Evolutionary conservation across 2,888 invertebrate genomes (phyloP).

Genomic region (Phengaris alcon): DNA sequence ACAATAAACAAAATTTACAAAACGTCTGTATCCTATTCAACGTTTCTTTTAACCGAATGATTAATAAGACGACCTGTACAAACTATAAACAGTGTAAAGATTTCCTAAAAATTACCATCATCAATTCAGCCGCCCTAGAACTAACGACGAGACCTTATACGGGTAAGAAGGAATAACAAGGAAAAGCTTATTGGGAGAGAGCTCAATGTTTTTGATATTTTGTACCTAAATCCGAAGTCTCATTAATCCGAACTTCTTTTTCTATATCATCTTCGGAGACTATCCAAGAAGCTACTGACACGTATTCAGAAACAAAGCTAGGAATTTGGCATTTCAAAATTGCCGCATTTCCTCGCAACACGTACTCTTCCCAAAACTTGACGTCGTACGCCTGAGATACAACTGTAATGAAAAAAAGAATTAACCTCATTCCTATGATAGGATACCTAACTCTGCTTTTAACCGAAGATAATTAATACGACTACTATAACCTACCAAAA

Average conservation of each 20-base stretch:
- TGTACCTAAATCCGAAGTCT: slow-evolving; percentile 61
- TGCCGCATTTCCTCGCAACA: slow-evolving; percentile 92
- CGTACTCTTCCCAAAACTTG: slow-evolving; percentile 95
- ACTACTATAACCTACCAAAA: neutral
- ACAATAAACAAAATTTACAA: neutral
- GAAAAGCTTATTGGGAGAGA: slow-evolving; percentile 16
- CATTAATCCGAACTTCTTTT: slow-evolving; percentile 62
- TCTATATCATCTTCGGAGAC: slow-evolving; percentile 84
- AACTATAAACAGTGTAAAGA: too few relatives aligned
- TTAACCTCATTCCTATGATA: neutral
- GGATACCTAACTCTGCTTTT: neutral
- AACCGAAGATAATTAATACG: neutral
- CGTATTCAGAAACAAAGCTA: slow-evolving; percentile 95
- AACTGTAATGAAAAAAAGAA: slow-evolving; percentile 81
- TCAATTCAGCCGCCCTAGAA: neutral
- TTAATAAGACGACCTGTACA: slow-evolving; percentile 26
- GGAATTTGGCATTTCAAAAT: slow-evolving; percentile 96
- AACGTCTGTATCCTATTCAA: neutral
- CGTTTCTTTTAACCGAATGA: neutral
- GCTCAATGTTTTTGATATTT: slow-evolving; percentile 6
- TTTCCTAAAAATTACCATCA: neutral
- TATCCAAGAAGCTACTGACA: slow-evolving; percentile 91
- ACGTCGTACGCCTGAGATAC: slow-evolving; percentile 93
- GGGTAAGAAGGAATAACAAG: slow-evolving; percentile 10
- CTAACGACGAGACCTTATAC: neutral